A percentile compares a stretch with the other conserved stretches of the same genome.
phyloP scores from a whole-genome alignment of 2,113 vertebrate genomes.

The Alces alces region DNA sequence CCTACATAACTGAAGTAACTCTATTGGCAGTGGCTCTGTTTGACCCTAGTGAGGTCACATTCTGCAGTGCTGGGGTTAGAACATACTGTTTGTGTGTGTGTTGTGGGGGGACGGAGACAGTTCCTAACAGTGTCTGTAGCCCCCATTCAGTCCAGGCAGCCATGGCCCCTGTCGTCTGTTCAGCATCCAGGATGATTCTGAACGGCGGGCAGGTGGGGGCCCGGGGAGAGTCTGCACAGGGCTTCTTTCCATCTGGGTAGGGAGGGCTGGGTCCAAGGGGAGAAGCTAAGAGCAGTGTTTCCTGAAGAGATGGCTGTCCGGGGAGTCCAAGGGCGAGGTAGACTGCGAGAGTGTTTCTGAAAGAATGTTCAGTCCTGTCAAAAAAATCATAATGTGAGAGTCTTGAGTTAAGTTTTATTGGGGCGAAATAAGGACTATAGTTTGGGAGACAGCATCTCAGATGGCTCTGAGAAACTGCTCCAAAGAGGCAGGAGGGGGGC shows the following conservation, averaged over 20 bases:
- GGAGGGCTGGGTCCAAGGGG: background rate
- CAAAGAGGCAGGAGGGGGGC: rapidly evolving
- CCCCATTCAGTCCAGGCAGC: background rate
- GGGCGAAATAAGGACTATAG: background rate
- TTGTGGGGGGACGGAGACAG: background rate
- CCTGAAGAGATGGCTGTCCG: background rate
- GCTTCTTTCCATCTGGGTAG: background rate
- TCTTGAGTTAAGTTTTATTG: background rate
- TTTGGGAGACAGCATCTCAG: background rate
- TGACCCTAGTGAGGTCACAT: background rate
- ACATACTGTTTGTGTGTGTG: background rate
- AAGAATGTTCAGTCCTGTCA: background rate
- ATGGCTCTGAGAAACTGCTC: background rate
- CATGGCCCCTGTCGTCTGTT: background rate
- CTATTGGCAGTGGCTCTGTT: background rate
- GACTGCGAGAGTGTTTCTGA: background rate
- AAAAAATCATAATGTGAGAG: background rate
- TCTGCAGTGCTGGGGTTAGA: background rate
- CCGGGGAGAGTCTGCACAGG: background rate
- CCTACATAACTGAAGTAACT: background rate
- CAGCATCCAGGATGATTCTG: background rate
- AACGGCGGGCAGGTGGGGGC: background rate
- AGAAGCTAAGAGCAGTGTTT: background rate
- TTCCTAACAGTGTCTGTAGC: background rate
- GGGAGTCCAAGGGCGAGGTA: background rate